Percentiles rank a stretch among this genome's conserved stretches.
Conservation (phyloP, 2,113 vertebrate genomes). For the Notothenia coriiceps region DNA sequence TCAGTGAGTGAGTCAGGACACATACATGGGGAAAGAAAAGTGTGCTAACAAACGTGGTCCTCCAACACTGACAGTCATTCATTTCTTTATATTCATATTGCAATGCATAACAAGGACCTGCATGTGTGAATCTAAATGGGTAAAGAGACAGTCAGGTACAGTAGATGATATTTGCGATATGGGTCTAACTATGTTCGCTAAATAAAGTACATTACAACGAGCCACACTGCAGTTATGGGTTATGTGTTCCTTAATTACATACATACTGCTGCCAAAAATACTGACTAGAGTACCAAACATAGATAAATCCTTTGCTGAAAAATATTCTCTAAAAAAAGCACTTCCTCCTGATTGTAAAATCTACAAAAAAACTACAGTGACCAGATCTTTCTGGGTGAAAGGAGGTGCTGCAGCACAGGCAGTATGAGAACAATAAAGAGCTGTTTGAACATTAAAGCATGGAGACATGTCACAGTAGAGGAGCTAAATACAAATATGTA, state of each 20-base stretch:
- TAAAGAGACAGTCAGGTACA: not conserved
- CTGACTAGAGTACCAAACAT: not conserved
- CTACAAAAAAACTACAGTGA: not conserved
- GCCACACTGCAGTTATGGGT: not conserved
- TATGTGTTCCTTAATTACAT: not conserved
- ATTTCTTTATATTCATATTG: not conserved
- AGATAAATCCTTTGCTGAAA: not conserved
- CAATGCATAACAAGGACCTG: not conserved
- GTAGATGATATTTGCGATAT: not conserved
- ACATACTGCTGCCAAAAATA: not conserved
- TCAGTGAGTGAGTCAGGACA: conserved; percentile 55
- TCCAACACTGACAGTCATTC: not conserved
- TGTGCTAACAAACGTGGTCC: conserved; percentile 16
- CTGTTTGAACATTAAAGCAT: too few relatives aligned
- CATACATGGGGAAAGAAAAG: conserved; percentile 6
- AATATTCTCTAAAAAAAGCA: not conserved
- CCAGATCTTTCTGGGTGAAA: not conserved
- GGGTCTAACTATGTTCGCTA: not conserved
- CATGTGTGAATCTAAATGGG: not conserved
- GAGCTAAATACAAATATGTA: too few relatives aligned
- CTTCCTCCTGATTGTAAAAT: not conserved
- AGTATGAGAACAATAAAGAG: too few relatives aligned
- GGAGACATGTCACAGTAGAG: too few relatives aligned
- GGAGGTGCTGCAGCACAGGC: too few relatives aligned
- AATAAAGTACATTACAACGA: not conserved